Evolutionary conservation across 2,888 invertebrate genomes (phyloP), one percentile per base, ranked within the genome.

Genomic region (Lomographa bimaculata): DNA sequence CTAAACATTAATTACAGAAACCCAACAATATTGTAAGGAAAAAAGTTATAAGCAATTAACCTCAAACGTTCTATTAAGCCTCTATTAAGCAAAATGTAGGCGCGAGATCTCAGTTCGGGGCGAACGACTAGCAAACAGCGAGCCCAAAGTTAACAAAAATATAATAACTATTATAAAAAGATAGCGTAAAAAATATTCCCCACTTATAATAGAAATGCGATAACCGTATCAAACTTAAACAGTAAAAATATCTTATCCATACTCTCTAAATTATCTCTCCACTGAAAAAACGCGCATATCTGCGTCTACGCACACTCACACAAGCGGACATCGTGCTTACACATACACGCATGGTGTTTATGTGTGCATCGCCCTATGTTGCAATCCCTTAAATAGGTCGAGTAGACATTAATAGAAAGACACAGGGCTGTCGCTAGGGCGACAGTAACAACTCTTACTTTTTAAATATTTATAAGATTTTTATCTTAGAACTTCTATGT

Each of bases 361-460:
- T 72, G 73, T 51, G 75, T 54, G 61, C 39, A 44, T 17, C 60
- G 71, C 79, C 79, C 81, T 79, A 76, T 87, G 87, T 84, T 81
- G 87, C 83, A 87, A 87, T 85, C 84, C 87, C 86, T 87, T 71
- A 87, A 78, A 86, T 86, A 84, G 87, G 87, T 79, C 87, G 75
- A 68, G 66, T 70, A 75, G 75, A 77, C 75, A 79, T 74, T 87
- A 84, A 87, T 87, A 87, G 87, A 87, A 78, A 82, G 77, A 78
- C 4, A 58, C 84, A 82, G 87, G 71, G 77, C 62, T 74, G 80
- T 63, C 48, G 42, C 46, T 12, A 46, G 42, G 30, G 7, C n/a
- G 1, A 34, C 20, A n/a, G 17, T 25, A 24, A 17, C 8, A 7
- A 12, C 20, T 21, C 25, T 35, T 29, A 19, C 7, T 20, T 11